Evolutionary conservation across 2,797 vertebrate genomes (phyloP).

Genomic region (Takifugu rubripes): DNA sequence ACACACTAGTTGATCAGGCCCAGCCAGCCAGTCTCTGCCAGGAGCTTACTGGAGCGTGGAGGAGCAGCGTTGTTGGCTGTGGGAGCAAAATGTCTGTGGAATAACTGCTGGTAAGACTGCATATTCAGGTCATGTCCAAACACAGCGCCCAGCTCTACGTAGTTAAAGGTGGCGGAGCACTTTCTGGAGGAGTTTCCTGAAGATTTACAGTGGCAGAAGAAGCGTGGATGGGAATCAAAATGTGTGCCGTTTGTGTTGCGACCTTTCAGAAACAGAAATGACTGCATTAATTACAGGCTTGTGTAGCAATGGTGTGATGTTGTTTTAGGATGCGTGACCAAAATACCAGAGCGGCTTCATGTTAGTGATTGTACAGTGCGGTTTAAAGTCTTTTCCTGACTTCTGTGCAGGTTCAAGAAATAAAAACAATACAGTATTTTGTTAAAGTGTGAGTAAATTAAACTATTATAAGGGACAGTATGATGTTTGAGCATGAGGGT

Average conservation of each 20-base stretch:
- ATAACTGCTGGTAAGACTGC: conserved; percentile 59
- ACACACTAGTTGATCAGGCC: conserved; percentile 16
- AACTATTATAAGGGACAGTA: no score
- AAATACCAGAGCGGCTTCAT: no score
- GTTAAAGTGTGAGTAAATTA: no score
- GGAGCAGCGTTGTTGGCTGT: conserved; percentile 1
- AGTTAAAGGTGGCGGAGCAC: neutral
- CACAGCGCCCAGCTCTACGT: neutral
- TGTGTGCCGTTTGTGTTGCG: neutral
- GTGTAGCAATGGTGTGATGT: no score
- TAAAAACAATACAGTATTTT: no score
- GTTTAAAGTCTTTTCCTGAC: no score
- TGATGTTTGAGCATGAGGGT: no score
- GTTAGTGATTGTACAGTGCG: no score
- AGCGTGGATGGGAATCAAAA: neutral
- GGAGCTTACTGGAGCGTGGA: conserved; percentile 43
- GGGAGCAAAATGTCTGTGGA: conserved; percentile 39
- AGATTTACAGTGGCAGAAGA: conserved; percentile 6
- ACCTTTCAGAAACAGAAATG: conserved; percentile 27
- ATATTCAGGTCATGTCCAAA: conserved; percentile 1
- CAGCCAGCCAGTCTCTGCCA: conserved; percentile 23
- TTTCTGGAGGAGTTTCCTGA: neutral
- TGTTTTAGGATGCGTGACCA: no score
- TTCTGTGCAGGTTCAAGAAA: no score
- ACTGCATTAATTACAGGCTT: no score